Evolutionary conservation across 1,140 invertebrate species (phyloP).

Genomic region (Diabrotica undecimpunctata): DNA sequence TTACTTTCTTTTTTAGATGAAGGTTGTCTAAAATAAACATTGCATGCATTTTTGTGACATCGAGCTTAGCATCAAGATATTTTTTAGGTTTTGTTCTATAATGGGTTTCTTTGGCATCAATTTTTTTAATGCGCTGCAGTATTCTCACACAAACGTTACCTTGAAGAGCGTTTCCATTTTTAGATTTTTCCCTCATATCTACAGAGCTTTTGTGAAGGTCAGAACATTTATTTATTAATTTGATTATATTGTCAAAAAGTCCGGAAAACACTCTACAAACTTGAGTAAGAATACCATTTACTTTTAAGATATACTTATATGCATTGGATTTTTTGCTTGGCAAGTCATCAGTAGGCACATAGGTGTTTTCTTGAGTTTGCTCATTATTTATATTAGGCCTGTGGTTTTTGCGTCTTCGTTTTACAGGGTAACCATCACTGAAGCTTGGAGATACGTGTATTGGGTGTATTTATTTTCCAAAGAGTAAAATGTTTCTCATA

Average conservation of each 20-base stretch:
- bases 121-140: not conserved
- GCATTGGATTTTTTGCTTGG: not conserved
- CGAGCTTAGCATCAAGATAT: not conserved
- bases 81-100: constrained; percentile 2
- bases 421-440: not conserved
- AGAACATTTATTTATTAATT: not conserved
- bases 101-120: not conserved
- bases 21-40: not conserved
- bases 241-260: not conserved
- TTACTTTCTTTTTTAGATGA: not conserved
- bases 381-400: not conserved
- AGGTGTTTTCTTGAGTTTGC: not conserved
- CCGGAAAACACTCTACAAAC: not conserved
- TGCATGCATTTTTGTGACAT: not conserved
- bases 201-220: not conserved
- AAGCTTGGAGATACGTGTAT: not conserved
- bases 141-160: not conserved
- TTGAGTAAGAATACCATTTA: not conserved
- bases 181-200: not conserved
- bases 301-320: too few species aligned
- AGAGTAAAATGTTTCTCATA: not conserved
- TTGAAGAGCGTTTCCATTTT: not conserved
- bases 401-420: not conserved
- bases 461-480: not conserved
- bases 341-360: not conserved